Evolutionary conservation across 1,140 invertebrate genomes (phyloP).

Genomic region (Drosophila burlai): DNA sequence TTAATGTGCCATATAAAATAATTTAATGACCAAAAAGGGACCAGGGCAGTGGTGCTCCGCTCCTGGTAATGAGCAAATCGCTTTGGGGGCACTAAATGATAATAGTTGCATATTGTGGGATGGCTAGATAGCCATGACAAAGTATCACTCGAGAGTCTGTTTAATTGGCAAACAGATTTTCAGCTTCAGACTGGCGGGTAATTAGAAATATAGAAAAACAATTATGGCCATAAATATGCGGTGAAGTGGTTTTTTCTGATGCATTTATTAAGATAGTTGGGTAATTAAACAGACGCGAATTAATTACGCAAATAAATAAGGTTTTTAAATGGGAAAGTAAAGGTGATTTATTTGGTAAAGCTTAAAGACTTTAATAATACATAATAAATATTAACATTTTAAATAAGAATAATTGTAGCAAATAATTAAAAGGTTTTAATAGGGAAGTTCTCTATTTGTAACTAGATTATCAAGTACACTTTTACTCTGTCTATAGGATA

Average conservation of each 20-base stretch:
- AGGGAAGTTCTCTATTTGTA: neutral
- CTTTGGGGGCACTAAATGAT: conserved; percentile 61
- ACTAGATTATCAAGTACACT: no score
- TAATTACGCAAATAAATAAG: neutral
- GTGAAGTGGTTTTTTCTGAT: neutral
- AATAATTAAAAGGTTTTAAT: no score
- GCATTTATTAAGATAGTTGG: neutral
- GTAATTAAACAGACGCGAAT: neutral
- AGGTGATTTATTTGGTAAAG: no score
- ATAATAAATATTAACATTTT: no score
- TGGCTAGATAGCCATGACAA: conserved; percentile 44
- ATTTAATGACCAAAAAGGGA: conserved; percentile 60
- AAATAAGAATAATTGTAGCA: no score
- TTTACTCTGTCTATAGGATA: no score
- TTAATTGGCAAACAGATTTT: conserved; percentile 36
- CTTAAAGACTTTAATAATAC: neutral
- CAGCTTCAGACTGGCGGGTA: neutral
- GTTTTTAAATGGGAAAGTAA: neutral
- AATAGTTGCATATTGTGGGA: conserved; percentile 58
- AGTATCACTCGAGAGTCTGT: conserved; percentile 26
- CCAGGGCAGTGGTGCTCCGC: neutral
- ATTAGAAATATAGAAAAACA: conserved; percentile 7
- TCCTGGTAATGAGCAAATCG: conserved; percentile 68
- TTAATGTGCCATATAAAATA: conserved; percentile 82
- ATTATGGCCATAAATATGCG: conserved; percentile 1